A percentile compares a stretch with the other conserved stretches of the same genome.
phyloP scores from a whole-genome alignment of 2,113 vertebrate species.

The Arvicanthis niloticus region DNA sequence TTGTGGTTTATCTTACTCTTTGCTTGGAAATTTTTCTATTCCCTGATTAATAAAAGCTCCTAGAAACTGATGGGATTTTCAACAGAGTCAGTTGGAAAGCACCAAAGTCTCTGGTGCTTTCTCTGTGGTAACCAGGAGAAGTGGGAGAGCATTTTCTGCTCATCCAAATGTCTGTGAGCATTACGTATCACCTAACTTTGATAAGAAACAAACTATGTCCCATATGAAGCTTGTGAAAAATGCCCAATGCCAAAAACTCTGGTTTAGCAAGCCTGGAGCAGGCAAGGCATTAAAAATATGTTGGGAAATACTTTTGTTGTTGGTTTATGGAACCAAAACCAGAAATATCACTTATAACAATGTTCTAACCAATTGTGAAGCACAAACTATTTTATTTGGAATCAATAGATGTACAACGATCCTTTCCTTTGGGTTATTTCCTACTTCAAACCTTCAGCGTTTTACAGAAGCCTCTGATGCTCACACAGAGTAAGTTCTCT shows the following conservation, averaged over 20 bases:
- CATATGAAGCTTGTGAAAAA: neutral
- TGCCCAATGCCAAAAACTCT: neutral
- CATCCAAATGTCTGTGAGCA: neutral
- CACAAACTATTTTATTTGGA: neutral
- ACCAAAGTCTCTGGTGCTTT: slow-evolving; percentile 36
- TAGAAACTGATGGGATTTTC: slow-evolving; percentile 64
- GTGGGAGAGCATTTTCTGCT: neutral
- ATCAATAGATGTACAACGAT: neutral
- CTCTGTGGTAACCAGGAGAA: neutral
- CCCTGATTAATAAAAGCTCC: slow-evolving; percentile 60
- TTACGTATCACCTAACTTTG: neutral
- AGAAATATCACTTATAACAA: neutral
- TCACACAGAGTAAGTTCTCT: neutral
- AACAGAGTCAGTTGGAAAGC: slow-evolving; percentile 61
- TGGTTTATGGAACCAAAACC: neutral
- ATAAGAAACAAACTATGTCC: neutral
- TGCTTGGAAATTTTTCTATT: slow-evolving; percentile 56
- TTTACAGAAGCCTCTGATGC: neutral
- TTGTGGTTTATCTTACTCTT: neutral
- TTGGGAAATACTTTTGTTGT: neutral
- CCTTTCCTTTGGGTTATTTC: neutral
- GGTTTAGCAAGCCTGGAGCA: neutral
- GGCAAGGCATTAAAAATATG: neutral
- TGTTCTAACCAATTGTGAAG: slow-evolving; percentile 31
- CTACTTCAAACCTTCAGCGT: neutral